Evolutionary conservation across 2,888 invertebrate genomes (phyloP).

Genomic region (Aporophyla nigra): DNA sequence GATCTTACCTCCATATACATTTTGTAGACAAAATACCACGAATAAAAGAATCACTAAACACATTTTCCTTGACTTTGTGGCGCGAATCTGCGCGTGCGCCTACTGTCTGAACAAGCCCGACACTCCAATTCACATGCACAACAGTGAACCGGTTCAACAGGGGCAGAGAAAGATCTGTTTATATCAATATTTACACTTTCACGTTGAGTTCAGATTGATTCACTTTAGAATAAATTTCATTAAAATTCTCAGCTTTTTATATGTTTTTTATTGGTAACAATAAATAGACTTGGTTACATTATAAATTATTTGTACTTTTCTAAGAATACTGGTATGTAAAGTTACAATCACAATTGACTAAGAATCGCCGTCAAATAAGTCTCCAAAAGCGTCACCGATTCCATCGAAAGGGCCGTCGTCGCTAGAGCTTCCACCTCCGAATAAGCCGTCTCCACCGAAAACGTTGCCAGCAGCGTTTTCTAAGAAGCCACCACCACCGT

Average conservation of each 20-base stretch:
- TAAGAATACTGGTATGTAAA: slow-evolving; percentile 52
- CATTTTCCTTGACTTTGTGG: slow-evolving; percentile 66
- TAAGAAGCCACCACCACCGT: slow-evolving; percentile 76
- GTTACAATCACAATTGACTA: slow-evolving; percentile 63
- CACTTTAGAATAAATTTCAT: slow-evolving; percentile 12
- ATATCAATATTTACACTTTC: slow-evolving; percentile 81
- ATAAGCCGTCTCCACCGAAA: slow-evolving; percentile 70
- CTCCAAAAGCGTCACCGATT: slow-evolving; percentile 86
- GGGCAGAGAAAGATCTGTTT: slow-evolving; percentile 75
- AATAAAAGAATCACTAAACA: slow-evolving; percentile 60
- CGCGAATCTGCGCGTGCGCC: slow-evolving; percentile 77
- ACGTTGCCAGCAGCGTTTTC: slow-evolving; percentile 77
- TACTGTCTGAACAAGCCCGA: slow-evolving; percentile 79
- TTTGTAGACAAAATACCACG: slow-evolving; percentile 45
- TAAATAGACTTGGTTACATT: slow-evolving; percentile 52
- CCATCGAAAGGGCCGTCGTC: slow-evolving; percentile 81
- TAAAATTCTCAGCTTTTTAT: slow-evolving; percentile 21
- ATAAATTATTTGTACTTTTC: slow-evolving; percentile 39
- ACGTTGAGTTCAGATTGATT: slow-evolving; percentile 64
- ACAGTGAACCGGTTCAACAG: slow-evolving; percentile 84
- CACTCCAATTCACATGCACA: slow-evolving; percentile 82
- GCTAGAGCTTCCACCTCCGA: slow-evolving; percentile 69
- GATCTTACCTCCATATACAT: slow-evolving; percentile 61
- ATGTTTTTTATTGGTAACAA: slow-evolving; percentile 48
- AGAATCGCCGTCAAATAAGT: slow-evolving; percentile 77